A percentile compares a stretch with the other conserved stretches of the same genome.
phyloP scores from a whole-genome alignment of 2,888 invertebrate genomes.

The Hecatera dysodea region DNA sequence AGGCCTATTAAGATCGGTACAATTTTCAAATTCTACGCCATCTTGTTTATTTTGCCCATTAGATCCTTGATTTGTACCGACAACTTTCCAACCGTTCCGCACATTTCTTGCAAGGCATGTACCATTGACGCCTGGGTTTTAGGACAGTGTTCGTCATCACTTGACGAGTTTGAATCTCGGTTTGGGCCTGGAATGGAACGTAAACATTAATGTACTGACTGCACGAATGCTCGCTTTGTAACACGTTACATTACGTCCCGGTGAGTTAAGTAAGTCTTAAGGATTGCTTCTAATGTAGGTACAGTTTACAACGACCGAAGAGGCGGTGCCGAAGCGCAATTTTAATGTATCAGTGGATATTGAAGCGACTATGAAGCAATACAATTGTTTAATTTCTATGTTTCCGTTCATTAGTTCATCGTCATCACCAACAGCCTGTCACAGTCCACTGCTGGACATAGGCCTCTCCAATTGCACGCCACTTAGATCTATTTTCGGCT shows the following conservation, averaged over 20 bases:
- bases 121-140: constrained; percentile 8
- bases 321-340: background rate
- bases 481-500: too few species aligned
- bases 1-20: background rate
- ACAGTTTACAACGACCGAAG: too few species aligned
- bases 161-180: background rate
- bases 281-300: background rate
- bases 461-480: too few species aligned
- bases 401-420: too few species aligned
- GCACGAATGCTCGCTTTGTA: too few species aligned
- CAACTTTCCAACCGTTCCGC: constrained; percentile 42
- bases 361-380: background rate
- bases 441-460: too few species aligned
- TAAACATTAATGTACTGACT: background rate
- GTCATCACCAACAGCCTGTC: too few species aligned
- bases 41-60: constrained; percentile 39
- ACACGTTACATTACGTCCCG: too few species aligned
- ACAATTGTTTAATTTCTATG: background rate
- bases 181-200: background rate
- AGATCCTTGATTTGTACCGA: constrained; percentile 38
- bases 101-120: constrained; percentile 46
- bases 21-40: background rate
- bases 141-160: background rate
- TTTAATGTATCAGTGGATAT: background rate
- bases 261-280: too few species aligned